Evolutionary conservation across 2,888 invertebrate species (phyloP), one percentile per base, ranked within the genome.

Genomic region (Muscina levida): DNA sequence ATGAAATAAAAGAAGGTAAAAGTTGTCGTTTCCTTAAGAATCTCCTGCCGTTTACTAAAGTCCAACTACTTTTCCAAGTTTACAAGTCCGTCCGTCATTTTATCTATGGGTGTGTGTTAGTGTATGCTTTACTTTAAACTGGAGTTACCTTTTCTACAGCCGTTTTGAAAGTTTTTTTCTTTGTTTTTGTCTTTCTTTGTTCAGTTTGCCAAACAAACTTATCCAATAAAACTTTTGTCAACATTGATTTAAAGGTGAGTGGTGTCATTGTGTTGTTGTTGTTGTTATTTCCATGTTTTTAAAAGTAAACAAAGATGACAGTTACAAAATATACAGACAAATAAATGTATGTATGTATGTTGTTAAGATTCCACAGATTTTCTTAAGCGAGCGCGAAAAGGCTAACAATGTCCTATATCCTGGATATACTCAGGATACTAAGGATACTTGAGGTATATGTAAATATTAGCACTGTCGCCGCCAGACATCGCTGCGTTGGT

Each of bases 201-300:
- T 11, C 62, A 59, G 37, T 76, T 72, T n/a, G 66, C 4, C 86
- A 89, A 89, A 89, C 89, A 89, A 89, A 89, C 89, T 89, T 89
- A 89, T 89, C 89, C 89, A 89, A 89, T 89, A 89, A 89, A 89
- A 89, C 87, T 89, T 88, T 89, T 87, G 88, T 88, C 87, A 89
- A 88, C 88, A 88, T 88, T 88, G 88, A 89, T 89, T 88, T 88
- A 86, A 87, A 86, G 86, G 87, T 86, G 83, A 87, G 84, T 83
- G 79, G 79, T 82, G n/a, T n/a, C n/a, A n/a, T n/a, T n/a, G n/a
- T n/a, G 73, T 57, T 79, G 65, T 59, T 74, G 73, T 57, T 79
- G 65, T 59, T 74, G 70, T 77, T 83, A 77, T 82, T 82, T 71
- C 65, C 8, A 8, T 79, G 68, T 74, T 53, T 15, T n/a, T 37